phyloP scores from a whole-genome alignment of 2,797 vertebrate species.

The Eleutherodactylus coqui region DNA sequence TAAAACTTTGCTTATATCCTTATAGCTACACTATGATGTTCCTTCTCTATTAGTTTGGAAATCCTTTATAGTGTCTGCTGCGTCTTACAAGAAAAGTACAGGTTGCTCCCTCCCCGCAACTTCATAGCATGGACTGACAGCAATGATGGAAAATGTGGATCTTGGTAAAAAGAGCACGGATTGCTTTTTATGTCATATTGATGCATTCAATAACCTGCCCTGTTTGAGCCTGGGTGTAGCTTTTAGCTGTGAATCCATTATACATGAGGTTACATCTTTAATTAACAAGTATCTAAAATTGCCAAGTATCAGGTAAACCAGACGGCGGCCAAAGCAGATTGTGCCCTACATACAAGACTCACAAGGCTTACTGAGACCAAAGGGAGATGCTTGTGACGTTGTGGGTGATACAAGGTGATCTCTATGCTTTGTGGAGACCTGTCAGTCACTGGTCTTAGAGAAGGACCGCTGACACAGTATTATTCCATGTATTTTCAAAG shows the following conservation, averaged over 20 bases:
- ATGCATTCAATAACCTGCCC: constrained; percentile 34
- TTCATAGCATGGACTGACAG: neutral
- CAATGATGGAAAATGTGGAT: neutral
- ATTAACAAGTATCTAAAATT: constrained; percentile 25
- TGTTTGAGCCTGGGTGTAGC: neutral
- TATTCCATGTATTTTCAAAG: neutral
- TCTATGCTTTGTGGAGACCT: neutral
- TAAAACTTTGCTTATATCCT: neutral
- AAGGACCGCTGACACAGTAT: neutral
- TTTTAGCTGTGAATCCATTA: constrained; percentile 46
- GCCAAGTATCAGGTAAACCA: constrained; percentile 25
- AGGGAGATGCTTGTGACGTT: neutral
- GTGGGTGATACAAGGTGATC: neutral
- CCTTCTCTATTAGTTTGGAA: neutral
- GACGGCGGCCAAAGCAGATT: neutral
- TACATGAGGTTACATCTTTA: constrained; percentile 40
- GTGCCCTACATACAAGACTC: constrained; percentile 11
- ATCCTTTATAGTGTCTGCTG: neutral
- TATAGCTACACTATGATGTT: neutral
- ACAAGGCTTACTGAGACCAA: neutral
- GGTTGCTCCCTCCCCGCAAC: neutral
- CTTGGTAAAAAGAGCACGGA: neutral
- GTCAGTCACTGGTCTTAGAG: neutral
- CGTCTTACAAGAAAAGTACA: neutral
- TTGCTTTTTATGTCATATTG: neutral